Evolutionary conservation across 2,797 vertebrate genomes (phyloP).

Genomic region (Sardinella longiceps): DNA sequence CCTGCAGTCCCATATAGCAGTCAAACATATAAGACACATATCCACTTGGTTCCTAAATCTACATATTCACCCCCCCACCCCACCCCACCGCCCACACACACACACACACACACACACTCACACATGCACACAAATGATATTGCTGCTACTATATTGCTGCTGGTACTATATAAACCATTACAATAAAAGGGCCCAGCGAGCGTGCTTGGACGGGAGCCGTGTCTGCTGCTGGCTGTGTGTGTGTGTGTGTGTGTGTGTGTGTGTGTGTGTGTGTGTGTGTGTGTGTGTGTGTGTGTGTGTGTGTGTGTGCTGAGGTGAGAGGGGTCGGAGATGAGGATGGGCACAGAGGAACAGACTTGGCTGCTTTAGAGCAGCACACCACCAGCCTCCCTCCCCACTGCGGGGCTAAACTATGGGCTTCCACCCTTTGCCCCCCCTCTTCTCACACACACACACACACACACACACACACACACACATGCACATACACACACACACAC

Average conservation of each 20-base stretch:
- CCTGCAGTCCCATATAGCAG: background rate
- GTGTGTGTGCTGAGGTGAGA: background rate
- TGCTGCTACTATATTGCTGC: slow-evolving; percentile 6
- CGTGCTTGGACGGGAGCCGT: background rate
- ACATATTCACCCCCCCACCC: too few species aligned
- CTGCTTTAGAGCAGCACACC: too few species aligned
- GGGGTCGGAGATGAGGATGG: too few species aligned
- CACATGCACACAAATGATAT: background rate
- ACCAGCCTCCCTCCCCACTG: background rate
- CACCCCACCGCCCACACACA: slow-evolving; percentile 13
- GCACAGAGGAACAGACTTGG: background rate
- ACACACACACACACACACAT: too few species aligned
- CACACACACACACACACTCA: slow-evolving; percentile 33
- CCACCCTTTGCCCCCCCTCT: background rate
- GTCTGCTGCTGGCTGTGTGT: too few species aligned
- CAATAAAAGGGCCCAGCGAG: background rate
- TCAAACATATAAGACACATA: background rate
- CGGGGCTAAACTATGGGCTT: background rate
- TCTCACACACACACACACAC: too few species aligned
- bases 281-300: too few species aligned
- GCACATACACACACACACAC: background rate
- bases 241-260: too few species aligned
- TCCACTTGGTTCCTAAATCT: too few species aligned
- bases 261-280: too few species aligned
- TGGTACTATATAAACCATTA: background rate